These are phyloP conservation scores for Aleiodes leptofemur DNA, from an alignment of 2,888 invertebrate species.

Conservation along the genomic window DNA sequence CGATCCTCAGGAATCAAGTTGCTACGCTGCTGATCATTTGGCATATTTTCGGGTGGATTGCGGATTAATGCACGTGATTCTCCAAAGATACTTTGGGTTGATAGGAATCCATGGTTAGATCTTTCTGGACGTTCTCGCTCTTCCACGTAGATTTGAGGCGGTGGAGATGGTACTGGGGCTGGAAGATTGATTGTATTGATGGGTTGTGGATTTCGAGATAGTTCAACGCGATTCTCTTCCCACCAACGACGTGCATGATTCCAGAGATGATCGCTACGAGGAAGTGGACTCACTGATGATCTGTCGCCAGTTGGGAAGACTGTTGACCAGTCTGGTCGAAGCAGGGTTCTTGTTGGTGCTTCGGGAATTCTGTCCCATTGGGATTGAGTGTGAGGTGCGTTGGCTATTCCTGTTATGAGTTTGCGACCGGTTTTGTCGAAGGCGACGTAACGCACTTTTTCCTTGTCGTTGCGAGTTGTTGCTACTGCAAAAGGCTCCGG, in stretches of 20 bases:
- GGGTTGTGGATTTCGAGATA: not conserved
- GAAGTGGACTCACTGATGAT: not conserved
- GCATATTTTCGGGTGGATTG: too few relatives aligned
- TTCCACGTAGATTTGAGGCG: too few relatives aligned
- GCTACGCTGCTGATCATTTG: too few relatives aligned
- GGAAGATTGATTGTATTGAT: not conserved
- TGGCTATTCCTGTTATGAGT: slow-evolving; percentile 90
- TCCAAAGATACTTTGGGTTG: too few relatives aligned
- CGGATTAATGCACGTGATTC: too few relatives aligned
- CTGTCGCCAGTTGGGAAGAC: slow-evolving; percentile 31
- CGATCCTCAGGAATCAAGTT: too few relatives aligned
- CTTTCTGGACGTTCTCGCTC: too few relatives aligned
- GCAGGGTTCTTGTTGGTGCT: slow-evolving; percentile 55
- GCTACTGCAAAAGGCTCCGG: slow-evolving; percentile 86
- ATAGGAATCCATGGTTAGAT: too few relatives aligned
- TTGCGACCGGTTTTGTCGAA: slow-evolving; percentile 89
- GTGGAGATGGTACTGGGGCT: not conserved
- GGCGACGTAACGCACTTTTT: slow-evolving; percentile 89
- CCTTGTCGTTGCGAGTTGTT: slow-evolving; percentile 85
- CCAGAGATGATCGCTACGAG: not conserved
- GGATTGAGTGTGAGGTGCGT: slow-evolving; percentile 75
- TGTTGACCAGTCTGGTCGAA: slow-evolving; percentile 33
- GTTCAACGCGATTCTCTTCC: not conserved
- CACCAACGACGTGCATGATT: not conserved
- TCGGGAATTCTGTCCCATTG: slow-evolving; percentile 76